Evolutionary conservation across 2,113 vertebrate genomes (phyloP).

Genomic region (Aplodontia rufa): DNA sequence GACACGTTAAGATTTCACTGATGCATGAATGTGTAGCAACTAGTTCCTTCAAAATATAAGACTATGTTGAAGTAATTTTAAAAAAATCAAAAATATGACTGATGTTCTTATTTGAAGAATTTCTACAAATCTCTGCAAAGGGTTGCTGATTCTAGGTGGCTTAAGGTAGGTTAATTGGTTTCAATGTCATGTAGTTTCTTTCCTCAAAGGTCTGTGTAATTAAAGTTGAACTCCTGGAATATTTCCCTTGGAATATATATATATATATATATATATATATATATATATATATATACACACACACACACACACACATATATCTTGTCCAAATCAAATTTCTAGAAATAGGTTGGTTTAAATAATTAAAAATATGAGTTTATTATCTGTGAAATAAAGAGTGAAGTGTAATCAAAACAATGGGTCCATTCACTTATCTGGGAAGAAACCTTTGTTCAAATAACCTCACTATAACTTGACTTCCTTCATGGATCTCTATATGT

Average conservation of each 20-base stretch:
- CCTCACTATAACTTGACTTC: conserved; percentile 61
- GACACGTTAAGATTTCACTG: background rate
- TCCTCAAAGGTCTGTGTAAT: background rate
- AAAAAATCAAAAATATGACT: no score
- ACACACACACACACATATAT: no score
- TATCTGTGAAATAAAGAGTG: conserved; percentile 74
- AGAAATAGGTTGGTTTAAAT: conserved; percentile 70
- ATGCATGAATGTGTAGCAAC: no score
- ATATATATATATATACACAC: no score
- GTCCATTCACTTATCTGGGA: conserved; percentile 73
- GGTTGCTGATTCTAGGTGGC: background rate
- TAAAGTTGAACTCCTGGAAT: conserved; percentile 40
- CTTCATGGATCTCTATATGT: conserved; percentile 73
- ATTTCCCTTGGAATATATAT: conserved; percentile 66
- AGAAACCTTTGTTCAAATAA: conserved; percentile 69
- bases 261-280: no score
- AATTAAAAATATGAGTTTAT: conserved; percentile 72
- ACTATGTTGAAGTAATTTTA: no score
- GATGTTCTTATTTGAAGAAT: background rate
- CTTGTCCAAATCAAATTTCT: conserved; percentile 69
- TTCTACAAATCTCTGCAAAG: background rate
- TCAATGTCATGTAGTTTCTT: conserved; percentile 32
- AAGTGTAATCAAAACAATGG: conserved; percentile 75
- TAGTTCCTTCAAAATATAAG: no score
- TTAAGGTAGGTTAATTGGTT: background rate